These are phyloP conservation scores for Dromococcyx pavoninus DNA, from an alignment of 2,797 vertebrate species.

Conservation along the genomic window DNA sequence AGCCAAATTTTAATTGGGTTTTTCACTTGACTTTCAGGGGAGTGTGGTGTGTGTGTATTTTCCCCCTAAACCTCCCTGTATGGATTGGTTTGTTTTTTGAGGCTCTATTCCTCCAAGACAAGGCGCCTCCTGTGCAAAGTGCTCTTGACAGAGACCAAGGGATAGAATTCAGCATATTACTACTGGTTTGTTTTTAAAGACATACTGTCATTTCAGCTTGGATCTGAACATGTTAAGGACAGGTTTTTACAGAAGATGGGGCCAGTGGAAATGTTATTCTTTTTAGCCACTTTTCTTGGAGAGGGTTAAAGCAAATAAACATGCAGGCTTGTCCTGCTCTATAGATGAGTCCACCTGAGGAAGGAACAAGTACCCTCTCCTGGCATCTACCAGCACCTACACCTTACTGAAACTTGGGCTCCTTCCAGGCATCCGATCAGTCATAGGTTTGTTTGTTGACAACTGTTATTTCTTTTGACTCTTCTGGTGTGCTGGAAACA, in stretches of 20 bases:
- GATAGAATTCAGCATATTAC: background rate
- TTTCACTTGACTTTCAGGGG: background rate
- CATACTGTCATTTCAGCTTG: background rate
- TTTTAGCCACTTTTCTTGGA: background rate
- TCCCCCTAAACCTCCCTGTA: background rate
- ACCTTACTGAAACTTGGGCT: background rate
- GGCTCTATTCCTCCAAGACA: background rate
- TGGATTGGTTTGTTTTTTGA: background rate
- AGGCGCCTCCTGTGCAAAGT: background rate
- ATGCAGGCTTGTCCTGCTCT: background rate
- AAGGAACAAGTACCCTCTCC: background rate
- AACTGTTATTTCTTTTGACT: background rate
- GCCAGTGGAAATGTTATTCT: background rate
- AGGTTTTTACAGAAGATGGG: background rate
- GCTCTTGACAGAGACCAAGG: background rate
- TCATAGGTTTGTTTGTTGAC: background rate
- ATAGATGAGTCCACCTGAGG: background rate
- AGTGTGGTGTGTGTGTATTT: background rate
- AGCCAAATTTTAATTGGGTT: background rate
- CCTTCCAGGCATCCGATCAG: background rate
- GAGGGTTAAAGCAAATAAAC: background rate
- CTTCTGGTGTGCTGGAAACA: background rate
- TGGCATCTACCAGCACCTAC: background rate
- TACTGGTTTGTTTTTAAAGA: background rate
- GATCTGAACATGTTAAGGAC: background rate